Evolutionary conservation across 2,797 vertebrate genomes (phyloP), one percentile per base, ranked within the genome.

Genomic region (Jordanella pulchra): DNA sequence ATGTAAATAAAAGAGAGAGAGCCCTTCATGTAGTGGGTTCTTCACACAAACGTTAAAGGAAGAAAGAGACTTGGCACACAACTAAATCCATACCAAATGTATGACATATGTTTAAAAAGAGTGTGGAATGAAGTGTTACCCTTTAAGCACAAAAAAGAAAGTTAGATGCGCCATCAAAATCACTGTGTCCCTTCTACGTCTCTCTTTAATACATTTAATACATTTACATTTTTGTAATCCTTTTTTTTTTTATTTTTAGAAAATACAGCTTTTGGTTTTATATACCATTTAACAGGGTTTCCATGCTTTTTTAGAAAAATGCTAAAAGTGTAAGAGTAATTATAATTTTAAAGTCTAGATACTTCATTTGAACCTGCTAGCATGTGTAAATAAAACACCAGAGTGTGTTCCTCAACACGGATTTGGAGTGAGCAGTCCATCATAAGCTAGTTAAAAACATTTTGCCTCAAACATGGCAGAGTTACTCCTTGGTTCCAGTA

Each of bases 1-100:
- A 89, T 79, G 87, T 88, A 90, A 86, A 90, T 88, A 87, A 88
- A 86, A 84, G 73, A 35, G 76, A 67, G 75, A 54, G 77, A 83
- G 79, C 66, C 30, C 85, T 87, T 86, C 58, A 79, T 87, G 78
- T 83, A 84, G 75, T 65, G 69, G 84, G 82, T 86, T 87, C 75
- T 77, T 85, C 74, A 75, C 79, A 78, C 80, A 84, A 77, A 47
- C 67, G 71, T 63, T 61, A 58, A 56, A 67, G 61, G 45, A 39
- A 63, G 35, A 81, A 61, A 56, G 18, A 75, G 71, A 71, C 68
- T 17, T 61, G 67, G 65, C 61, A 74, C 50, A 61, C 73, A 35
- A 65, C 78, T 71, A 54, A 86, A 84, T 76, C 35, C 28, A 73
- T 71, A 78, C 73, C 78, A 78, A 87, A 87, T 79, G 76, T 63